phyloP scores from a whole-genome alignment of 2,113 vertebrate genomes.

The Otolemur garnettii region DNA sequence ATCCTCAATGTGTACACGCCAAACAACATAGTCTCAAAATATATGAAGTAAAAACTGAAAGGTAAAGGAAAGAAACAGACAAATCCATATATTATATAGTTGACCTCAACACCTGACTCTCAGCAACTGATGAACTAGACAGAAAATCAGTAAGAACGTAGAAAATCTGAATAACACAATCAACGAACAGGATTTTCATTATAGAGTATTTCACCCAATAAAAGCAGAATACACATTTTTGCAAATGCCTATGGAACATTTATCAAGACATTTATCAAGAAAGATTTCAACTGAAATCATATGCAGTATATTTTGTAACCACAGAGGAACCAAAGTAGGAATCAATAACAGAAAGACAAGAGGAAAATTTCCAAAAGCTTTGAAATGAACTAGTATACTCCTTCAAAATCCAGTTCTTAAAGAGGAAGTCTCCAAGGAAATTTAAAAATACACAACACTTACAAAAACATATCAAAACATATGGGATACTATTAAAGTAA shows the following conservation, averaged over 20 bases:
- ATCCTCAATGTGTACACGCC: not conserved
- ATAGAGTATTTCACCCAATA: not conserved
- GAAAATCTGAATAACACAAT: slow-evolving; percentile 14
- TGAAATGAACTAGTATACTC: slow-evolving; percentile 24
- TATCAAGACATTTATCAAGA: not conserved
- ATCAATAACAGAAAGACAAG: slow-evolving; percentile 4
- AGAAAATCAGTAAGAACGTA: not conserved
- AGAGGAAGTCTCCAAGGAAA: slow-evolving; percentile 30
- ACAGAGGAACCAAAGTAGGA: slow-evolving; percentile 40
- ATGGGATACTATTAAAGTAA: slow-evolving; percentile 10
- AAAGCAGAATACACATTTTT: not conserved
- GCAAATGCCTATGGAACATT: not conserved
- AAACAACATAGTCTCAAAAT: not conserved
- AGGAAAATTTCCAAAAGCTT: slow-evolving; percentile 20
- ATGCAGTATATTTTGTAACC: slow-evolving; percentile 23
- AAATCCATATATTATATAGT: slow-evolving; percentile 9
- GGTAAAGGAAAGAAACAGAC: slow-evolving; percentile 1
- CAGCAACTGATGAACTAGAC: not conserved
- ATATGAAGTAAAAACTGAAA: slow-evolving; percentile 30
- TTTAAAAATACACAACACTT: not conserved
- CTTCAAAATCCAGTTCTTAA: slow-evolving; percentile 8
- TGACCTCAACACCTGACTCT: not conserved
- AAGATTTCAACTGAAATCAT: slow-evolving; percentile 6
- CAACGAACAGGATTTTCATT: not conserved
- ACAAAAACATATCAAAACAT: slow-evolving; percentile 47